Percentiles rank a stretch among this genome's conserved stretches.
Evolutionary conservation across 2,888 invertebrate genomes (phyloP).

Genomic region (Drosophila monieri): DNA sequence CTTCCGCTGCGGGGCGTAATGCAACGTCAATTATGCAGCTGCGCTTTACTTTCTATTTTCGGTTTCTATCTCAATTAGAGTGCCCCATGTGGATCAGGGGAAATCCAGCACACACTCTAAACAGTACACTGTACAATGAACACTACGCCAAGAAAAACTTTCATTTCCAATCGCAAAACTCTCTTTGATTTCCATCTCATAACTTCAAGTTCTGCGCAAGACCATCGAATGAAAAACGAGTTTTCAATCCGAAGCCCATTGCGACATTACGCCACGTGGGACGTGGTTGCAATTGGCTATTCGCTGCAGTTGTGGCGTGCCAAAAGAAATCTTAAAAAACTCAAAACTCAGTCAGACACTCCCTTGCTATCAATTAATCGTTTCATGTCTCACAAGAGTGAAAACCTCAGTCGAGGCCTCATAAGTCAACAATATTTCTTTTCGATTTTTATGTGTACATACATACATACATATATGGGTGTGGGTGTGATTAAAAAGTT

Average conservation of each 20-base stretch:
- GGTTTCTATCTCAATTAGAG: conserved; percentile 50
- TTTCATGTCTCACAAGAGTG: conserved; percentile 53
- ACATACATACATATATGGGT: conserved; percentile 10
- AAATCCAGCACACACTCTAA: conserved; percentile 20
- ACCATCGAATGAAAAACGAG: conserved; percentile 50
- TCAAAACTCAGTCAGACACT: too few species aligned
- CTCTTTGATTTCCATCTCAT: conserved; percentile 38
- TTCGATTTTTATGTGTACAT: conserved; percentile 12
- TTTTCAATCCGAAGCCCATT: conserved; percentile 47
- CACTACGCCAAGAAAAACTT: conserved; percentile 63
- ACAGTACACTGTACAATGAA: not conserved
- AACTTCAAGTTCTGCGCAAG: conserved; percentile 51
- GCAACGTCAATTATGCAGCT: conserved; percentile 62
- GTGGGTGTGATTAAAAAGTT: conserved; percentile 33
- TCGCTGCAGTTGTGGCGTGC: conserved; percentile 60
- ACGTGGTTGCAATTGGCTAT: conserved; percentile 39
- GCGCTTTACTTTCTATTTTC: conserved; percentile 77
- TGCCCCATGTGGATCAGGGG: conserved; percentile 51
- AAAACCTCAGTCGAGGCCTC: conserved; percentile 47
- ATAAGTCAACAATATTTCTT: conserved; percentile 18
- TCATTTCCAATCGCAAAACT: conserved; percentile 74
- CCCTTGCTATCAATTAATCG: conserved; percentile 33
- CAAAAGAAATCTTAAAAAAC: conserved; percentile 46
- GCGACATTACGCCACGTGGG: conserved; percentile 69
- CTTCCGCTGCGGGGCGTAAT: conserved; percentile 47